Conservation (phyloP, 92 coral and sea anemone genomes). For the Palythoa caribaeorum region DNA sequence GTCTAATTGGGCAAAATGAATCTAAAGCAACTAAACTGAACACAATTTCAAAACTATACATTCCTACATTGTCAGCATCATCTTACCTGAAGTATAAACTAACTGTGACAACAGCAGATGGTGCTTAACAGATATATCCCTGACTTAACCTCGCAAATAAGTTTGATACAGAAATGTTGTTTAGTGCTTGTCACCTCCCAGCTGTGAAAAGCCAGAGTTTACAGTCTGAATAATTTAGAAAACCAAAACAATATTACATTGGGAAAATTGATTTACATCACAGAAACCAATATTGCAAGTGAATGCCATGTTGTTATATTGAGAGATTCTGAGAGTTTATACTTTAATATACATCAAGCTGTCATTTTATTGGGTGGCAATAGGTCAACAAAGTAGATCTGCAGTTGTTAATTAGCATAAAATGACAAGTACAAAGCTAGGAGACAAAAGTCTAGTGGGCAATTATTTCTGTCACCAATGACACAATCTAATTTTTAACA, state of each 20-base stretch:
- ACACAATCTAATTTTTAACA: neutral
- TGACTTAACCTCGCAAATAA: neutral
- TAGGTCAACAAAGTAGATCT: constrained; percentile 18
- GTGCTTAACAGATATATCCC: neutral
- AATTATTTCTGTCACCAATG: constrained; percentile 9
- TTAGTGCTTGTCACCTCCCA: constrained; percentile 10
- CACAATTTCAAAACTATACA: neutral
- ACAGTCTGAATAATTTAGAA: constrained; percentile 12
- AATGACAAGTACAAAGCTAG: constrained; percentile 6
- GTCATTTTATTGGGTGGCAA: constrained; percentile 10
- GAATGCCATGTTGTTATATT: constrained; percentile 8
- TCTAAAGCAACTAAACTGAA: neutral
- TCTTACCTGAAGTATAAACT: constrained; percentile 21
- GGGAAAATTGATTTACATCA: constrained; percentile 23
- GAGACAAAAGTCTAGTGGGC: neutral
- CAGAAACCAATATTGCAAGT: constrained; percentile 33
- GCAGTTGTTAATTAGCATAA: constrained; percentile 11
- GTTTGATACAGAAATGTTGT: neutral
- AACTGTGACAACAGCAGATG: constrained; percentile 1
- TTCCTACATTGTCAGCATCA: constrained; percentile 34
- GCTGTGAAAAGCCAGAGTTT: constrained; percentile 12
- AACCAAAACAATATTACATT: constrained; percentile 30
- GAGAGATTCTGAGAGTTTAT: neutral
- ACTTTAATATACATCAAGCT: neutral
- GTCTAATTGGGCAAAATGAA: neutral